phyloP scores from a whole-genome alignment of 1,140 invertebrate genomes.

The Solenopsis invicta region DNA sequence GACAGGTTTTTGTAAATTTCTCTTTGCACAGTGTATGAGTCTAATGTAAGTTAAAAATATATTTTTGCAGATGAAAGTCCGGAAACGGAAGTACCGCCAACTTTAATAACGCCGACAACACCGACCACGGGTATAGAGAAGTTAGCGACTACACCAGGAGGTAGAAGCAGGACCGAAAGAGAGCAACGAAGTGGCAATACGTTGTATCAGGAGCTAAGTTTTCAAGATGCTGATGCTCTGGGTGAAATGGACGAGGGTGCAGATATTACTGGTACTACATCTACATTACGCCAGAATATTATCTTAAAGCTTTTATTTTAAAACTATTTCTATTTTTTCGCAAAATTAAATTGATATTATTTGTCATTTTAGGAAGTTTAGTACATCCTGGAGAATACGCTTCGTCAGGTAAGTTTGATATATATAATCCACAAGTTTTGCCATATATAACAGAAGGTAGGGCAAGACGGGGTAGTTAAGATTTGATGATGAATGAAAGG shows the following conservation, averaged over 20 bases:
- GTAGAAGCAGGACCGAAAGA: conserved; percentile 93
- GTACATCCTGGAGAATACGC: conserved; percentile 99
- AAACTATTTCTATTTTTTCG: conserved; percentile 9
- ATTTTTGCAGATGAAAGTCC: conserved; percentile 83
- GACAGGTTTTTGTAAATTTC: background rate
- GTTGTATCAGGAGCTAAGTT: conserved; percentile 96
- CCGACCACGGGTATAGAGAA: conserved; percentile 83
- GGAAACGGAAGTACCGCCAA: conserved; percentile 86
- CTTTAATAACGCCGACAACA: conserved; percentile 87
- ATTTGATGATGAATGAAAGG: too few relatives aligned
- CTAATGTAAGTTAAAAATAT: conserved; percentile 25
- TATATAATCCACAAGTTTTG: conserved; percentile 2
- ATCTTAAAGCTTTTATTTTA: conserved; percentile 19
- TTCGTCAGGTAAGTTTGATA: conserved; percentile 94
- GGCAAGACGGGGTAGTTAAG: too few relatives aligned
- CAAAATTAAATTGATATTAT: conserved; percentile 54
- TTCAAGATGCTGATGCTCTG: conserved; percentile 93
- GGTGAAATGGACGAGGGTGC: conserved; percentile 94
- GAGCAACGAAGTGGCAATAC: conserved; percentile 96
- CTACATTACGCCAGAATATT: background rate
- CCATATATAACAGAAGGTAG: background rate
- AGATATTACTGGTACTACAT: conserved; percentile 93
- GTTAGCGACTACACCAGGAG: conserved; percentile 85
- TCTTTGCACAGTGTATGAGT: background rate
- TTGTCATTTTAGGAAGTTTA: conserved; percentile 93